Conservation (phyloP, 2,113 vertebrate genomes). For the Zapus hudsonius region DNA sequence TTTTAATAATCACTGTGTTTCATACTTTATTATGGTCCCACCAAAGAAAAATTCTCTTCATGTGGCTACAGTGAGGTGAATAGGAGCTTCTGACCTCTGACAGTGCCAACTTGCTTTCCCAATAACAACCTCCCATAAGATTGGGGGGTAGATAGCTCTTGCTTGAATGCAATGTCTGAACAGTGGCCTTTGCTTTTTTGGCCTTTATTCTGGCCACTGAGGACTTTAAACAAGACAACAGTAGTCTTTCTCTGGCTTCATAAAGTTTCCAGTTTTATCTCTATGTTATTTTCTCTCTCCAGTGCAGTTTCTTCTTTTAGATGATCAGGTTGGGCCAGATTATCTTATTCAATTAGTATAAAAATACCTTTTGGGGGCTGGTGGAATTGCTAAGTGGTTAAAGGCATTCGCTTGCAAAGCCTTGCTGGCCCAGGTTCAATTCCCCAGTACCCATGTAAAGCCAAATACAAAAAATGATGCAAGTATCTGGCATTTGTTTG, state of each 20-base stretch:
- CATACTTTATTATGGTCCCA: slow-evolving; percentile 24
- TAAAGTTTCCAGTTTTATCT: not conserved
- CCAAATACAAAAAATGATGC: too few relatives aligned
- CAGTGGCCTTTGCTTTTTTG: slow-evolving; percentile 56
- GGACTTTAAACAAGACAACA: not conserved
- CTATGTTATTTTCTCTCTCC: slow-evolving; percentile 17
- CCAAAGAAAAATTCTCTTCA: slow-evolving; percentile 62
- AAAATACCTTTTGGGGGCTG: not conserved
- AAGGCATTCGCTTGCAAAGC: too few relatives aligned
- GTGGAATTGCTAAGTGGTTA: too few relatives aligned
- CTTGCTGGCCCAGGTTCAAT: too few relatives aligned
- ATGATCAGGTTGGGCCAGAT: not conserved
- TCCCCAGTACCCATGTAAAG: too few relatives aligned
- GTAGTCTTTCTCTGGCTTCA: not conserved
- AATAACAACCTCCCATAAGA: slow-evolving; percentile 37
- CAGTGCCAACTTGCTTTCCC: slow-evolving; percentile 62
- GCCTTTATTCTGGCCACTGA: slow-evolving; percentile 46
- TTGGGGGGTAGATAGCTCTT: slow-evolving; percentile 46
- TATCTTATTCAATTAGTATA: slow-evolving; percentile 14
- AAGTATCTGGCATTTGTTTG: too few relatives aligned
- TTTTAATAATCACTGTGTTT: slow-evolving; percentile 54
- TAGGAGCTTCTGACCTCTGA: slow-evolving; percentile 50
- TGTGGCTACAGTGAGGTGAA: slow-evolving; percentile 54
- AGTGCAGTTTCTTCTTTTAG: not conserved
- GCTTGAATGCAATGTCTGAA: slow-evolving; percentile 29